These are phyloP conservation scores for Belgica antarctica DNA, from an alignment of 2,888 invertebrate genomes.

Conservation along the genomic window DNA sequence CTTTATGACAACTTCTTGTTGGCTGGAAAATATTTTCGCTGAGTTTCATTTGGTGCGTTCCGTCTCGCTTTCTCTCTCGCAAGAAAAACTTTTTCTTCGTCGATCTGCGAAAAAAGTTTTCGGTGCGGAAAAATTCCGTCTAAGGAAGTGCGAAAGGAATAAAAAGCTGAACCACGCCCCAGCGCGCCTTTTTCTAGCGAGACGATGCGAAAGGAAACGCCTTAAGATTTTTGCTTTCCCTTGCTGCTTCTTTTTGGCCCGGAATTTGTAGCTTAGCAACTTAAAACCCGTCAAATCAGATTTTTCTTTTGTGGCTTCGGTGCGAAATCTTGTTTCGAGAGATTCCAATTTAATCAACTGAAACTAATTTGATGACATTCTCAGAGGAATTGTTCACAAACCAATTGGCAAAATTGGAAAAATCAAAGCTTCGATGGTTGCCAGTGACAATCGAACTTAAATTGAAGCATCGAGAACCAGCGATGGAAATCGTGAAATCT, in stretches of 20 bases:
- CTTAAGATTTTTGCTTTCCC: constrained; percentile 33
- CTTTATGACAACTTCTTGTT: constrained; percentile 1
- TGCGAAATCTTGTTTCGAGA: not conserved
- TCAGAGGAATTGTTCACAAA: no score
- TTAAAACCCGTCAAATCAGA: not conserved
- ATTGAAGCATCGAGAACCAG: no score
- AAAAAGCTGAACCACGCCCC: constrained; percentile 28
- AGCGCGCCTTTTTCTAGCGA: constrained; percentile 21
- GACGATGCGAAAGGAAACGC: constrained; percentile 25
- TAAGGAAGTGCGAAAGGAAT: constrained; percentile 24
- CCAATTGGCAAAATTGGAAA: no score
- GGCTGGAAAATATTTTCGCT: not conserved
- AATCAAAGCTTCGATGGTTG: no score
- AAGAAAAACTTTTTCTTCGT: not conserved
- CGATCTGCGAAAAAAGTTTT: not conserved
- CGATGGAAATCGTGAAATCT: no score
- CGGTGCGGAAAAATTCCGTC: constrained; percentile 1
- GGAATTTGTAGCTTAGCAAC: not conserved
- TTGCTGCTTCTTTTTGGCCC: not conserved
- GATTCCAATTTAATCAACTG: not conserved
- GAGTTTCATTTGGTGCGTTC: not conserved
- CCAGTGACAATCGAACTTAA: no score
- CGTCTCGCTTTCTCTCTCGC: constrained; percentile 4
- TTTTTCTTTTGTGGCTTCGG: not conserved
- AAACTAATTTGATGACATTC: no score